phyloP scores from a whole-genome alignment of 1,140 invertebrate species.

The Zeugodacus cucurbitae region DNA sequence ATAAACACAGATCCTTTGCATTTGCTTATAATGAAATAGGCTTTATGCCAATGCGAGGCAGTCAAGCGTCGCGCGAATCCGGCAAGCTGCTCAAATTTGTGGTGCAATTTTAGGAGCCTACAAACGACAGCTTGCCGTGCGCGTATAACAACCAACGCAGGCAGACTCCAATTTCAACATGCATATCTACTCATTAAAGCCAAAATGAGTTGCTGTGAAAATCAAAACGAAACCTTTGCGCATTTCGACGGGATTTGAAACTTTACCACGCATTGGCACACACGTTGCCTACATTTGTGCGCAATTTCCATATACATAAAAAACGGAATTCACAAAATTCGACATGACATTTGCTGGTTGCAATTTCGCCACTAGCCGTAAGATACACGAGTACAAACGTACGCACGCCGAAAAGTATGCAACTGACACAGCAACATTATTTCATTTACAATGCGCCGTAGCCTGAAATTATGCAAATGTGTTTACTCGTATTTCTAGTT shows the following conservation, averaged over 20 bases:
- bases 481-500: conserved; percentile 9
- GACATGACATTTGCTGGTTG: background rate
- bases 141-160: background rate
- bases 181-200: background rate
- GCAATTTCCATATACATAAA: background rate
- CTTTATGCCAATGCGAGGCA: background rate
- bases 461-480: conserved; percentile 35
- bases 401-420: background rate
- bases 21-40: background rate
- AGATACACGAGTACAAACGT: background rate
- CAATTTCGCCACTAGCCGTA: background rate
- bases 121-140: background rate
- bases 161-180: background rate
- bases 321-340: background rate
- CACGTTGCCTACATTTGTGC: too few relatives aligned
- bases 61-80: background rate
- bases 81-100: background rate
- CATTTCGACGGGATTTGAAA: background rate
- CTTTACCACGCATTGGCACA: background rate
- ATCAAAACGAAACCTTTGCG: background rate
- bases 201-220: background rate
- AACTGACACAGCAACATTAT: background rate
- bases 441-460: background rate
- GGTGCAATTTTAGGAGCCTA: background rate
- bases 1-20: background rate